Percentiles rank a stretch among this genome's conserved stretches.
Conservation (phyloP, 2,888 invertebrate species). For the Heliconius cydno region DNA sequence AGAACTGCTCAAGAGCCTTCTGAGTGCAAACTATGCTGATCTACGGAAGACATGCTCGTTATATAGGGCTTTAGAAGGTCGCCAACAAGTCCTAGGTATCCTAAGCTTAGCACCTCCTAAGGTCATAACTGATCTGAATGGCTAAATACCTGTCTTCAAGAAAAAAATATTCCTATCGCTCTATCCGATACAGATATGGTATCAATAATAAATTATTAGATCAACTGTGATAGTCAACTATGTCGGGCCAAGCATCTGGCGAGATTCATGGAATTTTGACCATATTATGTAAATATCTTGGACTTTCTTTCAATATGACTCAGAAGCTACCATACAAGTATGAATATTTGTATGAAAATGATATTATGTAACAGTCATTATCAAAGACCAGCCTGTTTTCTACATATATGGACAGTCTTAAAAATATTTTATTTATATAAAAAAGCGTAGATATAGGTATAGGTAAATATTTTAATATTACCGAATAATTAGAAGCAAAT, state of each 20-base stretch:
- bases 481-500: background rate
- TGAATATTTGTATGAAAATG: background rate
- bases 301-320: slow-evolving; percentile 27
- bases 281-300: slow-evolving; percentile 22
- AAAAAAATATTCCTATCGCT: slow-evolving; percentile 59
- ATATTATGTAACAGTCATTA: slow-evolving; percentile 1
- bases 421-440: too few species aligned
- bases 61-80: slow-evolving; percentile 76
- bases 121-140: slow-evolving; percentile 71
- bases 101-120: slow-evolving; percentile 59
- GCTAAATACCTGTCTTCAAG: slow-evolving; percentile 63
- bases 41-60: slow-evolving; percentile 65
- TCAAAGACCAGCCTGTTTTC: background rate
- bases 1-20: slow-evolving; percentile 79
- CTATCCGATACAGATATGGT: slow-evolving; percentile 60
- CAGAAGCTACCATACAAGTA: background rate
- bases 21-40: slow-evolving; percentile 73
- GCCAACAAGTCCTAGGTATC: slow-evolving; percentile 56
- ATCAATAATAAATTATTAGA: slow-evolving; percentile 57
- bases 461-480: background rate
- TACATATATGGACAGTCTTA: background rate
- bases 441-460: background rate
- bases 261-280: slow-evolving; percentile 35
- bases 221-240: slow-evolving; percentile 46
- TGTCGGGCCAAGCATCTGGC: slow-evolving; percentile 41